Conservation (phyloP, 2,113 vertebrate species). For the Leuciscus idus region DNA sequence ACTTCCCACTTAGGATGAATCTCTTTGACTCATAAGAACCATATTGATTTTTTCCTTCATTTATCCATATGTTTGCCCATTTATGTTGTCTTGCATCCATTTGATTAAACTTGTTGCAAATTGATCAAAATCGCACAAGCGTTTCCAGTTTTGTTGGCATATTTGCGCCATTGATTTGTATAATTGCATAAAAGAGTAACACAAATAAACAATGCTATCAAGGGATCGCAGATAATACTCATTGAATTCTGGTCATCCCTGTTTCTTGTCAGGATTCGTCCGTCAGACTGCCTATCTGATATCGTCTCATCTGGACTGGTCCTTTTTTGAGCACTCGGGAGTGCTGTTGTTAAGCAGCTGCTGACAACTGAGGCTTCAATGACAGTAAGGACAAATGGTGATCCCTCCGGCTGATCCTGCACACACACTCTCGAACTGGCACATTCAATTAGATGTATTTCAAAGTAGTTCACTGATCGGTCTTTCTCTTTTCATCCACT, state of each 20-base stretch:
- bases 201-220: conserved; percentile 21
- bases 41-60: not conserved
- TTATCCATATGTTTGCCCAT: not conserved
- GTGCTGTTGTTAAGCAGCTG: conserved; percentile 18
- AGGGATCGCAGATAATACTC: not conserved
- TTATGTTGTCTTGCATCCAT: not conserved
- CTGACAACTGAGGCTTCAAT: conserved; percentile 43
- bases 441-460: conserved; percentile 43
- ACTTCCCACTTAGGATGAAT: not conserved
- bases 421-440: conserved; percentile 25
- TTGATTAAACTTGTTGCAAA: not conserved
- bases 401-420: conserved; percentile 31
- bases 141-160: not conserved
- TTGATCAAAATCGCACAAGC: not conserved
- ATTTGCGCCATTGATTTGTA: not conserved
- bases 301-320: conserved; percentile 9
- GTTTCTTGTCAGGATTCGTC: not conserved
- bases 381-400: conserved; percentile 48
- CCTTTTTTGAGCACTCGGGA: not conserved
- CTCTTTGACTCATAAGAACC: not conserved
- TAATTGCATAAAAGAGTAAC: not conserved
- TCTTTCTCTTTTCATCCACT: conserved; percentile 20
- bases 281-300: not conserved
- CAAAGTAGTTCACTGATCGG: conserved; percentile 9
- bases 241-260: not conserved